Percentiles rank a stretch among this genome's conserved stretches.
These are phyloP conservation scores for Ips nitidus DNA, from an alignment of 1,140 invertebrate genomes.

Conservation along the genomic window DNA sequence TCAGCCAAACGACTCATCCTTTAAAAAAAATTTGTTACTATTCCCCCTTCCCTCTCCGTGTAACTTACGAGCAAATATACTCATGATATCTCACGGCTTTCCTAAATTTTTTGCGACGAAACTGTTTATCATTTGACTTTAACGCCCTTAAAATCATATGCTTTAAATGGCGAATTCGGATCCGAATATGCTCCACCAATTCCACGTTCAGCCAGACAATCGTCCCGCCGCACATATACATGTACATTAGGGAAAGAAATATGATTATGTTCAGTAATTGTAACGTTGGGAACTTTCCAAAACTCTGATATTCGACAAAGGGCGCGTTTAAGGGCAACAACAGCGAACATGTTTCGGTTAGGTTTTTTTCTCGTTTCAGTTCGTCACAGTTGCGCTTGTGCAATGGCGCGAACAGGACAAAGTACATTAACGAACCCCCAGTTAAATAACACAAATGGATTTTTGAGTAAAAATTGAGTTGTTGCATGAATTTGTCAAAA, in stretches of 20 bases:
- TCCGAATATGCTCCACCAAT: constrained; percentile 11
- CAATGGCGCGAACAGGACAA: constrained; percentile 11
- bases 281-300: not conserved
- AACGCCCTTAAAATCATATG: constrained; percentile 9
- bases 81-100: constrained; percentile 16
- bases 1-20: constrained; percentile 19
- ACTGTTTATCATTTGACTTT: not conserved
- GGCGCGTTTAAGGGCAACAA: constrained; percentile 6
- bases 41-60: not conserved
- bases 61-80: not conserved
- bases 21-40: not conserved
- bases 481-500: constrained; percentile 5
- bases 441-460: constrained; percentile 14
- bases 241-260: constrained; percentile 2
- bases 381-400: not conserved
- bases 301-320: not conserved
- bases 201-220: constrained; percentile 17
- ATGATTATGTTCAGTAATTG: not conserved
- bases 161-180: constrained; percentile 17
- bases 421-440: constrained; percentile 4
- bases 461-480: constrained; percentile 12
- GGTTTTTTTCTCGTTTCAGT: constrained; percentile 5
- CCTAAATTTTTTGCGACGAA: not conserved
- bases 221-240: constrained; percentile 10
- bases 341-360: constrained; percentile 11